Percentiles rank a stretch among this genome's conserved stretches.
Evolutionary conservation across 2,113 vertebrate genomes (phyloP).

Genomic region (Pongo pygmaeus): DNA sequence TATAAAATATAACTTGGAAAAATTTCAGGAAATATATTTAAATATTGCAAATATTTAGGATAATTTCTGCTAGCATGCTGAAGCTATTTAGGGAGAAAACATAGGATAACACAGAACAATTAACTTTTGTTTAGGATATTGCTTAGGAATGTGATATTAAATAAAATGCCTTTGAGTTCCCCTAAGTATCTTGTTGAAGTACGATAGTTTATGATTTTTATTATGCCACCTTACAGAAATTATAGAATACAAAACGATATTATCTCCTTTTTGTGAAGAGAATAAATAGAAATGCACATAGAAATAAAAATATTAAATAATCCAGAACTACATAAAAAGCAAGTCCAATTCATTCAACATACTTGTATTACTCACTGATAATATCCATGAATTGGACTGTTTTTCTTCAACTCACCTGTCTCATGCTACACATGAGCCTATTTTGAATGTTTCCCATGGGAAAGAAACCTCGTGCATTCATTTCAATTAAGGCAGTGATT

Average conservation of each 20-base stretch:
- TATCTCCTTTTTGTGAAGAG: neutral
- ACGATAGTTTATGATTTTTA: neutral
- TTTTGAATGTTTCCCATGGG: neutral
- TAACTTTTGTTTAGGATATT: neutral
- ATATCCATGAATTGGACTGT: neutral
- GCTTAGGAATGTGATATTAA: neutral
- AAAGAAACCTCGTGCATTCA: neutral
- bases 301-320: constrained; percentile 6
- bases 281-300: neutral
- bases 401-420: neutral
- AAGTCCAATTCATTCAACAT: neutral
- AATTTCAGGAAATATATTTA: neutral
- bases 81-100: neutral
- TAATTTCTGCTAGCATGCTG: neutral
- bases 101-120: neutral
- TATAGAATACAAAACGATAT: neutral
- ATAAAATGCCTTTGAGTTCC: neutral
- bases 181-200: neutral
- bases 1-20: neutral
- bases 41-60: neutral
- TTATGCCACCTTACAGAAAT: neutral
- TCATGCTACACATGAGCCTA: neutral
- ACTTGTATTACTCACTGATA: neutral
- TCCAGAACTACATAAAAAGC: neutral
- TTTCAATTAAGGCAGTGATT: neutral